phyloP scores from a whole-genome alignment of 2,113 vertebrate species.

The Xyrauchen texanus region DNA sequence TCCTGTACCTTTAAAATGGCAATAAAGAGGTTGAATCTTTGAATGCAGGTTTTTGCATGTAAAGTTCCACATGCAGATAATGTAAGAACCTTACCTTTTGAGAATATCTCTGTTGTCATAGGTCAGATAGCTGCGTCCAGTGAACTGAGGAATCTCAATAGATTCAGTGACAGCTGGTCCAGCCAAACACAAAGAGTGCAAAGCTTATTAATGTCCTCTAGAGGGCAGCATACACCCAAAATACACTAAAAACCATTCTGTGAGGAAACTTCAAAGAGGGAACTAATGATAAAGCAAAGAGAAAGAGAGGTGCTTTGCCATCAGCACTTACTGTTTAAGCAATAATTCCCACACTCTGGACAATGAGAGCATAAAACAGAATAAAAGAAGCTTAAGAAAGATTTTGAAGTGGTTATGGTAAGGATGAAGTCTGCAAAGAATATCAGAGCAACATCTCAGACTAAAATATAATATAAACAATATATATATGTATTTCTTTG shows the following conservation, averaged over 20 bases:
- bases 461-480: neutral
- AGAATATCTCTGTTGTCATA: slow-evolving; percentile 89
- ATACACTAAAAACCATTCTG: no score
- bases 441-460: neutral
- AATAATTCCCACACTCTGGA: slow-evolving; percentile 95
- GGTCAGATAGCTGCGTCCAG: slow-evolving; percentile 90
- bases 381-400: slow-evolving; percentile 7
- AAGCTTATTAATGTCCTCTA: slow-evolving; percentile 45
- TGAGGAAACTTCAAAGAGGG: no score
- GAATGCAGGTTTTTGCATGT: no score
- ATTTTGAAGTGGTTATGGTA: no score
- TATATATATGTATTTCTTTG: no score
- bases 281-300: no score
- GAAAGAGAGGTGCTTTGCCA: no score
- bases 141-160: slow-evolving; percentile 97
- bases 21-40: no score
- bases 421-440: no score
- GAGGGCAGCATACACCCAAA: slow-evolving; percentile 44
- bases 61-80: no score
- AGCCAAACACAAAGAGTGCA: slow-evolving; percentile 4
- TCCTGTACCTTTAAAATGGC: no score
- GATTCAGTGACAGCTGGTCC: slow-evolving; percentile 86
- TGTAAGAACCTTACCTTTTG: slow-evolving; percentile 79
- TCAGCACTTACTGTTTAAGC: slow-evolving; percentile 91
- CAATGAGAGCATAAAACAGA: slow-evolving; percentile 77